phyloP scores from a whole-genome alignment of 2,888 invertebrate species.

The Temnothorax ravouxi region DNA sequence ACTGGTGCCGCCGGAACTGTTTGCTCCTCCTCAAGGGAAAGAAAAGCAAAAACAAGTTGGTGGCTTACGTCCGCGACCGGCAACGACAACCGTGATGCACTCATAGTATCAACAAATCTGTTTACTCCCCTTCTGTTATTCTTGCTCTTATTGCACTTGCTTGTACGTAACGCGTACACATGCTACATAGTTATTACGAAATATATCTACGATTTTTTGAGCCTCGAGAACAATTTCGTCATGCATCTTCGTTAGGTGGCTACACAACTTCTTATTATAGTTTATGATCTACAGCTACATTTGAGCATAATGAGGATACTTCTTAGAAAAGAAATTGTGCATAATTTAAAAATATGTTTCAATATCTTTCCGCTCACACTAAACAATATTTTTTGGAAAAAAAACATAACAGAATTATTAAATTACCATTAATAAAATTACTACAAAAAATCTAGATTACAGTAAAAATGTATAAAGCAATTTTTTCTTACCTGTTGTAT shows the following conservation, averaged over 20 bases:
- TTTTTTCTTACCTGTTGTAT: conserved; percentile 82
- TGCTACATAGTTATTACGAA: conserved; percentile 13
- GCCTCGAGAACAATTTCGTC: background rate
- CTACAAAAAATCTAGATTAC: background rate
- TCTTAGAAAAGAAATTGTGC: conserved; percentile 12
- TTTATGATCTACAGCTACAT: background rate
- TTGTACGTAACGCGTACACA: no score
- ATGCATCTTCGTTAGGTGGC: background rate
- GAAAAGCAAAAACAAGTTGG: conserved; percentile 54
- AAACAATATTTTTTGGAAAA: background rate
- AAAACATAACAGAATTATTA: background rate
- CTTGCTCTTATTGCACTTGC: background rate
- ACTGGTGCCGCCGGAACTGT: conserved; percentile 51
- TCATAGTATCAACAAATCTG: conserved; percentile 46
- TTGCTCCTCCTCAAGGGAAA: conserved; percentile 51
- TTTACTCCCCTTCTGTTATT: conserved; percentile 29
- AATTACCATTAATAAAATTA: conserved; percentile 4
- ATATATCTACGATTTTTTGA: conserved; percentile 8
- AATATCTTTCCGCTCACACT: background rate
- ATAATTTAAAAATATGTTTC: background rate
- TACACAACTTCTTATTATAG: background rate
- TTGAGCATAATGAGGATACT: conserved; percentile 2
- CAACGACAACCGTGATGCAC: conserved; percentile 18
- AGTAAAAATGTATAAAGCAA: conserved; percentile 60
- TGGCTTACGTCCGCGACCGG: conserved; percentile 10